Base-by-base conservation (phyloP, 2,113 vertebrate genomes). In the Sturnira hondurensis region DNA sequence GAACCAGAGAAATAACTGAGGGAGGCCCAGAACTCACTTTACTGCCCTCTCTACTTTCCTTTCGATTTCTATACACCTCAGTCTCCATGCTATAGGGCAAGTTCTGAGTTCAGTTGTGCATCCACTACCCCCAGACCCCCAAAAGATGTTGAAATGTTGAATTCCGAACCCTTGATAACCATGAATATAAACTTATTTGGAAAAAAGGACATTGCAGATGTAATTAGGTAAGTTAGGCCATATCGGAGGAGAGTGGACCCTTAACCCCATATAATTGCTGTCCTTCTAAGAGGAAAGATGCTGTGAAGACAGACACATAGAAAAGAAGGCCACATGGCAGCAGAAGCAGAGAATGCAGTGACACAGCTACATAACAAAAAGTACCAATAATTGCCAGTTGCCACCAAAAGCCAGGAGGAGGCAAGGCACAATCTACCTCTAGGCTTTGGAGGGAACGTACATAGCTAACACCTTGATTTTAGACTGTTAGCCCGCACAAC, bases 221-320 rank as follows among this genome's bases (percentile, higher is more conserved):
- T 56, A 86, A 92, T 94, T 87, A 85, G 36, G 80, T 84, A 86
- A 85, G 36, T 80, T 80, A 86, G 45, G 31, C 45, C 63, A 76
- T 63, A 22, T 4, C 68, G 8, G 19, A 54, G 4, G 24, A 61
- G 33, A 7, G 2, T 84, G 16, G 17, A 2, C 15, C 65, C 58
- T 5, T 83, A 77, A 31, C 73, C 20, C 5, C 76, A 50, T 77
- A 9, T 45, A 14, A n/a, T 4, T 28, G 19, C 28, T 33, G 16
- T 65, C 33, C 28, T 70, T 74, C 10, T 45, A 78, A 56, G 31
- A 82, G 28, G 16, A 8, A 54, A 52, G 9, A 65, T 52, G 3
- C 24, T 31, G 4, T 41, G 22, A 89, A 91, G 24, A 45, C 33
- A 80, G 43, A 38, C 17, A n/a, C 15, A 11, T 3, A 24, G 28